Evolutionary conservation across 2,888 invertebrate species (phyloP).

Genomic region (Halictus ligatus): DNA sequence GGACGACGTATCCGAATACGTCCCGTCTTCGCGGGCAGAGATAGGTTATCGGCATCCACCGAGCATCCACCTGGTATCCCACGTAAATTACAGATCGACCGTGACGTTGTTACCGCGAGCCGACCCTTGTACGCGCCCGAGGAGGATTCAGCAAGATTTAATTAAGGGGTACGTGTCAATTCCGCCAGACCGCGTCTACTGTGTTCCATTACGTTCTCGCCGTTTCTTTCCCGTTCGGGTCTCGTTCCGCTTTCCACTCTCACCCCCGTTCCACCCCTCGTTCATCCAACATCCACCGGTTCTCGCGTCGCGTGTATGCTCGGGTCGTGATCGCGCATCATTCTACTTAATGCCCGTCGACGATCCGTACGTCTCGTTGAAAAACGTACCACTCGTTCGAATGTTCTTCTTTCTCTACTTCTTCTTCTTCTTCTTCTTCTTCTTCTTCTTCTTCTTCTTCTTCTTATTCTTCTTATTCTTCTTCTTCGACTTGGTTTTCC

Average conservation of each 20-base stretch:
- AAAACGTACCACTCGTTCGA: slow-evolving; percentile 58
- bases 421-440: slow-evolving; percentile 15
- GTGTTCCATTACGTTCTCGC: slow-evolving; percentile 24
- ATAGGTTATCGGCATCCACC: slow-evolving; percentile 49
- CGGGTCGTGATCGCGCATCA: slow-evolving; percentile 65
- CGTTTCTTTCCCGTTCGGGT: background rate
- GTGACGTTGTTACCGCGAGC: slow-evolving; percentile 34
- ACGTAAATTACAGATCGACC: slow-evolving; percentile 53
- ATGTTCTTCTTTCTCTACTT: background rate
- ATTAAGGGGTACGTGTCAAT: slow-evolving; percentile 60
- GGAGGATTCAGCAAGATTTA: slow-evolving; percentile 56
- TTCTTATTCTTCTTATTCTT: slow-evolving; percentile 5
- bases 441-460: slow-evolving; percentile 15
- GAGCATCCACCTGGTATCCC: slow-evolving; percentile 27
- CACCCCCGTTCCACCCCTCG: background rate
- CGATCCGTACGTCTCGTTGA: slow-evolving; percentile 71
- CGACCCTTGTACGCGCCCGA: slow-evolving; percentile 14
- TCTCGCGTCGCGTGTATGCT: slow-evolving; percentile 59
- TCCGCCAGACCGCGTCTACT: background rate
- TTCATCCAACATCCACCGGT: slow-evolving; percentile 17
- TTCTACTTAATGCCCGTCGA: slow-evolving; percentile 68
- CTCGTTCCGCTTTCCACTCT: background rate
- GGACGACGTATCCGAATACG: slow-evolving; percentile 52
- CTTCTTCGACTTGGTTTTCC: slow-evolving; percentile 21
- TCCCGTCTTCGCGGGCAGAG: slow-evolving; percentile 32